Conservation (phyloP, 2,888 invertebrate species). For the Drosophila stalkeri region DNA sequence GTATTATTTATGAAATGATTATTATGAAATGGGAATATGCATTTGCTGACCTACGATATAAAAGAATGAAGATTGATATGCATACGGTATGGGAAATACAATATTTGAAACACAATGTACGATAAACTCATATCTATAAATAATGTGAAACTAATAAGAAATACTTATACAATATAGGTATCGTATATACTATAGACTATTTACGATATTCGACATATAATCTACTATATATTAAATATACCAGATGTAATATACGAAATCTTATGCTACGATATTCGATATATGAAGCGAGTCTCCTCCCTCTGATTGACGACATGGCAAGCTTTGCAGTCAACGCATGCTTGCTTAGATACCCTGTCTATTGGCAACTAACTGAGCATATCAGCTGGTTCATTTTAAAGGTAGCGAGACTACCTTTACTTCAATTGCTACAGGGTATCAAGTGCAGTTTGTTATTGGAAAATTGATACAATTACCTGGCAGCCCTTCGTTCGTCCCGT, state of each 20-base stretch:
- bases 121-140: too few species aligned
- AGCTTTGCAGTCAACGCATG: not conserved
- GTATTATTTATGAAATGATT: not conserved
- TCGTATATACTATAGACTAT: not conserved
- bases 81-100: too few species aligned
- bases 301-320: too few species aligned
- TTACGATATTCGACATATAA: not conserved
- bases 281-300: too few species aligned
- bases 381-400: not conserved
- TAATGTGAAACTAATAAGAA: too few species aligned
- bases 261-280: not conserved
- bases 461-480: slow-evolving; percentile 24
- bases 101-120: too few species aligned
- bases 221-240: not conserved
- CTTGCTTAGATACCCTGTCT: not conserved
- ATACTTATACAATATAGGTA: too few species aligned
- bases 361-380: not conserved
- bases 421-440: not conserved
- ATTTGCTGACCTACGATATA: not conserved
- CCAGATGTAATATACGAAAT: not conserved
- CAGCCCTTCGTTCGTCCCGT: not conserved
- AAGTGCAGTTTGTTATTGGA: slow-evolving; percentile 10
- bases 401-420: not conserved
- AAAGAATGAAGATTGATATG: too few species aligned
- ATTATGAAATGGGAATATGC: too few species aligned